Evolutionary conservation across 2,888 invertebrate genomes (phyloP), one percentile per base, ranked within the genome.

Genomic region (Eupsilia transversa): DNA sequence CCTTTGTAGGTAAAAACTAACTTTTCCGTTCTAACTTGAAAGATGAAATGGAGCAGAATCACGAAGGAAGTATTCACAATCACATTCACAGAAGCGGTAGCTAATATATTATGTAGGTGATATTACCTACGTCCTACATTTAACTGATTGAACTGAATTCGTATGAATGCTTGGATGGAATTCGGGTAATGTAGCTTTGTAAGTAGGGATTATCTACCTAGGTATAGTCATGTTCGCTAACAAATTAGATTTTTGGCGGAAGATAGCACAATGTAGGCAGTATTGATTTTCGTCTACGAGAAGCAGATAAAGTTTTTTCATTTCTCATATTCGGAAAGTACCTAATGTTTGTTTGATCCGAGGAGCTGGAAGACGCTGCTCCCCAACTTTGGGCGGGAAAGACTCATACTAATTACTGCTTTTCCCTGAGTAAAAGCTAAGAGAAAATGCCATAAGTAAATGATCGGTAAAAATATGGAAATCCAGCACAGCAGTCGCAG

Each of bases 21-120:
- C 2, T 43, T 43, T 52, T 43, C 23, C 27, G 14, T 43, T 61
- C 9, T 46, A 46, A 54, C 30, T 54, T 41, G 12, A 27, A 54
- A 33, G 41, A 71, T 71, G n/a, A 43, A 27, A 43, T 49, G 38
- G 61, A 60, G 27, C 43, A 23, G 23, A 56, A 35, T 46, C 20
- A 23, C n/a, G 2, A 20, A 35, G 6, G 7, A 41, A 27, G 10
- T 43, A 46, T 56, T 71, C 35, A 20, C 17, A 27, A 35, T 23
- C 41, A 20, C 17, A 27, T 43, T 23, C 41, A 33, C 20, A 52
- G 9, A 4, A 54, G 23, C 43, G 23, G 41, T 41, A 30, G 9
- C 27, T 27, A 30, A 17, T 30, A 46, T 64, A 46, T 9, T 30
- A 14, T 0, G 20, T 27, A 30, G 20, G 17, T 17, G 43, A 68